phyloP scores from a whole-genome alignment of 2,888 invertebrate species.

The Papilio gigon region DNA sequence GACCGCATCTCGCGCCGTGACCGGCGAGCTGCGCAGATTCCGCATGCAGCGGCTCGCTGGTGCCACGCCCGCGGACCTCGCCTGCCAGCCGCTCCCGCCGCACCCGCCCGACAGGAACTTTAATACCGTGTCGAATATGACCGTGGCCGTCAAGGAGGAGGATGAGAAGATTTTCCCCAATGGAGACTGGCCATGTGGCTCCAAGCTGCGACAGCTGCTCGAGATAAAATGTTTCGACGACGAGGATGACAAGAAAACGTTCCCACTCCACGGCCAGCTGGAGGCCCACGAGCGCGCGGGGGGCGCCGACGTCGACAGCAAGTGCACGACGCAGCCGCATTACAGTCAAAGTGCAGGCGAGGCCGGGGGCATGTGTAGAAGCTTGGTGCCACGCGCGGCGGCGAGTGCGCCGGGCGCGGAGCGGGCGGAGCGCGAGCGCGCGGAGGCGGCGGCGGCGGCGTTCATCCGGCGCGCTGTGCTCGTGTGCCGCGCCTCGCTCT shows the following conservation, averaged over 20 bases:
- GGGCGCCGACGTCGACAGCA: background rate
- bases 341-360: conserved; percentile 15
- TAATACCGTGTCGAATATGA: conserved; percentile 30
- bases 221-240: conserved; percentile 48
- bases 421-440: conserved; percentile 46
- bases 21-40: conserved; percentile 46
- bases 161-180: conserved; percentile 35
- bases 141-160: conserved; percentile 47
- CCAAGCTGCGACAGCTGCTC: conserved; percentile 55
- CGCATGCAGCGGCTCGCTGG: conserved; percentile 38
- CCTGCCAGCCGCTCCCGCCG: conserved; percentile 26
- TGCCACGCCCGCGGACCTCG: background rate
- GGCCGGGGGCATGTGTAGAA: conserved; percentile 36
- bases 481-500: conserved; percentile 77
- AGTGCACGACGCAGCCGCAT: conserved; percentile 28
- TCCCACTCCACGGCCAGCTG: background rate
- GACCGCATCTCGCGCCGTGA: conserved; percentile 43
- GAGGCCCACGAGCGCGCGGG: background rate
- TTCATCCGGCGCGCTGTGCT: conserved; percentile 76
- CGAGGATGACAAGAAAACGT: conserved; percentile 37
- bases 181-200: conserved; percentile 47
- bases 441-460: conserved; percentile 64
- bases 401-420: conserved; percentile 50
- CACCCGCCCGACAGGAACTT: conserved; percentile 18
- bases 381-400: conserved; percentile 45